phyloP scores from a whole-genome alignment of 2,113 vertebrate genomes.

The Pelecanus crispus region DNA sequence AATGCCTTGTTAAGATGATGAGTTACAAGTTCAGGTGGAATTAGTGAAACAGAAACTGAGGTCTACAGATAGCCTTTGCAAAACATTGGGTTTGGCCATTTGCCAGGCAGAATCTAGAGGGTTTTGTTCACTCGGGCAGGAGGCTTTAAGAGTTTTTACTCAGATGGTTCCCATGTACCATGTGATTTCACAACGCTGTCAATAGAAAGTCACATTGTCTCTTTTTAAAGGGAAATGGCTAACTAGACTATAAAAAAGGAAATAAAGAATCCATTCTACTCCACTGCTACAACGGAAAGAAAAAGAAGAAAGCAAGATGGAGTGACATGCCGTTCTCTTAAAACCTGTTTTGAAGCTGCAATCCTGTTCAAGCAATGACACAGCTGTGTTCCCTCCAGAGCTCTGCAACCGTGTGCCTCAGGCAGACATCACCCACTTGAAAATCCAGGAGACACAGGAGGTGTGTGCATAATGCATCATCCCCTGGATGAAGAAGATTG shows the following conservation, averaged over 20 bases:
- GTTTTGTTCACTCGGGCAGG: background rate
- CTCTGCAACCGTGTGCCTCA: background rate
- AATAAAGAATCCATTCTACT: background rate
- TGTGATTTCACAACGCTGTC: background rate
- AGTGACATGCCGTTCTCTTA: background rate
- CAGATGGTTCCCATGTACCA: conserved; percentile 25
- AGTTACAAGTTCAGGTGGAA: conserved; percentile 23
- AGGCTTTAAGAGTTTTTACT: conserved; percentile 10
- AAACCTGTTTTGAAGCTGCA: background rate
- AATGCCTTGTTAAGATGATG: background rate
- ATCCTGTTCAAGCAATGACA: background rate
- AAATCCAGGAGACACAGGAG: background rate
- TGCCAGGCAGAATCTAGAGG: background rate
- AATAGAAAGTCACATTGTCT: background rate
- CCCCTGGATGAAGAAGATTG: background rate
- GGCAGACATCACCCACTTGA: background rate
- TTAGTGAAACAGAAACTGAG: conserved; percentile 24
- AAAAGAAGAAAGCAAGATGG: background rate
- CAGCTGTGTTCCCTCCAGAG: rapidly evolving
- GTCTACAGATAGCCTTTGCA: background rate
- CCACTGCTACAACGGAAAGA: background rate
- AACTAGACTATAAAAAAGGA: background rate
- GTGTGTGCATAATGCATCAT: background rate
- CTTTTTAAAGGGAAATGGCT: conserved; percentile 18
- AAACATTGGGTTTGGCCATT: background rate